Evolutionary conservation across 2,797 vertebrate genomes (phyloP).

Genomic region (Nasua narica): DNA sequence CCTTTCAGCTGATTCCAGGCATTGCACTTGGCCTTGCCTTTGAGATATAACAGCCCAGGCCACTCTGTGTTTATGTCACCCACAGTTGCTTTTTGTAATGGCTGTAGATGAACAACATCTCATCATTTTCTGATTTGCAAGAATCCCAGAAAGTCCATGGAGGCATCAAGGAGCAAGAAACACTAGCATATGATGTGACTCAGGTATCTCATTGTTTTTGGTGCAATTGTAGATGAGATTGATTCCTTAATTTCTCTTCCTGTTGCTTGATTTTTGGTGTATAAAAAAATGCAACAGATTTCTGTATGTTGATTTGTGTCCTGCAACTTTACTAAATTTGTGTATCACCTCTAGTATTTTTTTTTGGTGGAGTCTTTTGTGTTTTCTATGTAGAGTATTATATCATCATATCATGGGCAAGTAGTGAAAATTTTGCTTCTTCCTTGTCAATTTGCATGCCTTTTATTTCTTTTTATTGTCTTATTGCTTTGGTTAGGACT

Average conservation of each 20-base stretch:
- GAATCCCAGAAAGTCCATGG: accelerated
- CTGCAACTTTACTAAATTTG: neutral
- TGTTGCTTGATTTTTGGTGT: neutral
- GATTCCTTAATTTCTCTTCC: neutral
- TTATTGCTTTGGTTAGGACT: neutral
- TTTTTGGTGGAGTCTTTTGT: neutral
- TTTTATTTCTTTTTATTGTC: neutral
- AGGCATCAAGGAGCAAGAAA: accelerated
- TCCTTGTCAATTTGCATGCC: neutral
- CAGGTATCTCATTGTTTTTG: neutral
- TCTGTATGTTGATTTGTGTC: neutral
- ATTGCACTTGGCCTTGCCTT: conserved; percentile 93
- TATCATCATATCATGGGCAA: neutral
- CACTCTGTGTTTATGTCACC: conserved; percentile 93
- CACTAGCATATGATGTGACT: accelerated
- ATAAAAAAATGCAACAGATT: neutral
- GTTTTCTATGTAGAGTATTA: neutral
- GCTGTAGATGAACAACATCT: conserved; percentile 88
- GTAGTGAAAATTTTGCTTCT: neutral
- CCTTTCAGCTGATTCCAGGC: conserved; percentile 91
- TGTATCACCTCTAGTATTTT: neutral
- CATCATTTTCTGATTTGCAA: conserved; percentile 79
- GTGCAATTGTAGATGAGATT: neutral
- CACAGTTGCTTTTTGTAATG: conserved; percentile 90
- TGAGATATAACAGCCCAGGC: conserved; percentile 90